These are phyloP conservation scores for Chrysomela aeneicollis DNA, from an alignment of 2,888 invertebrate genomes.

Conservation along the genomic window DNA sequence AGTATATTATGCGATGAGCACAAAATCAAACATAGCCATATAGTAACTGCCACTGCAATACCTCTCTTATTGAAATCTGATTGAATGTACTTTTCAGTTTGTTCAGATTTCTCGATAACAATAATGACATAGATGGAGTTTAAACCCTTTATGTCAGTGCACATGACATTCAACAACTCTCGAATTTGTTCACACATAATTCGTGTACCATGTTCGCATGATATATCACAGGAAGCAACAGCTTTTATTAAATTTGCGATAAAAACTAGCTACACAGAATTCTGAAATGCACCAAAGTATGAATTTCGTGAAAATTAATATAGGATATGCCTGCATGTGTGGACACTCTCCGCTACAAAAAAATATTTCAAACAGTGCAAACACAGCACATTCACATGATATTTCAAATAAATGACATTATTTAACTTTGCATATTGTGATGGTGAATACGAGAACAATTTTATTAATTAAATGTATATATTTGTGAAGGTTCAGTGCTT, in stretches of 20 bases:
- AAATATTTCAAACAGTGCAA: background rate
- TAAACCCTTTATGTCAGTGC: too few species aligned
- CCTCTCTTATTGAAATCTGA: too few species aligned
- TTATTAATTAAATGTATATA: background rate
- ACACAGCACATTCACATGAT: background rate
- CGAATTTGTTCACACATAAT: background rate
- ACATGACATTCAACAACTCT: too few species aligned
- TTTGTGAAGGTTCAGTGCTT: too few species aligned
- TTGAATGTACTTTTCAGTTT: too few species aligned
- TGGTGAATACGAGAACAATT: background rate
- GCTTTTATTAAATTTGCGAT: background rate
- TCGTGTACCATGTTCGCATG: background rate
- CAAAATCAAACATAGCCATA: too few species aligned
- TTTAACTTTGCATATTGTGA: background rate
- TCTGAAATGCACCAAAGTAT: background rate
- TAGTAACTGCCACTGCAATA: too few species aligned
- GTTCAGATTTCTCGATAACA: too few species aligned
- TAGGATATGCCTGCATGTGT: background rate
- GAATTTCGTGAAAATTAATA: background rate
- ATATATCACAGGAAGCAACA: background rate
- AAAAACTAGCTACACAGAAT: background rate
- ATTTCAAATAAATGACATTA: background rate
- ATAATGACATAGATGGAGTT: too few species aligned
- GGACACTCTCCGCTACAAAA: background rate
- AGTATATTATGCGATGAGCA: too few species aligned